A percentile compares a stretch with the other conserved stretches of the same genome.
phyloP scores from a whole-genome alignment of 2,113 vertebrate species.

The Xiphias gladius region DNA sequence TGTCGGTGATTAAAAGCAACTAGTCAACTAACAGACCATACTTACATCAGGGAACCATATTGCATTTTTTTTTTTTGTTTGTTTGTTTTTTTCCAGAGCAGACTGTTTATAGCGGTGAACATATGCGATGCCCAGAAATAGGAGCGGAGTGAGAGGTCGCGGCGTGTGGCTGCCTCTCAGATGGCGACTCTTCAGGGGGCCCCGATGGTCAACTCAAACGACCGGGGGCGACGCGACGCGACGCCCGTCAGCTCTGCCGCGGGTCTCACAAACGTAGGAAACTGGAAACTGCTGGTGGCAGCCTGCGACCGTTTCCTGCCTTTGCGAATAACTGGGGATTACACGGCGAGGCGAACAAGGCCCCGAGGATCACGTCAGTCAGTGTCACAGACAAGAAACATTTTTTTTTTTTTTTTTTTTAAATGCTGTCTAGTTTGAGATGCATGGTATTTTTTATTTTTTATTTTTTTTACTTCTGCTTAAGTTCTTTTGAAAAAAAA shows the following conservation, averaged over 20 bases:
- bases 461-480: background rate
- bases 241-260: background rate
- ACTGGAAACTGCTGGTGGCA: slow-evolving; percentile 27
- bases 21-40: background rate
- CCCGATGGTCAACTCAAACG: slow-evolving; percentile 36
- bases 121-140: slow-evolving; percentile 11
- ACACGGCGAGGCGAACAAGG: background rate
- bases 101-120: background rate
- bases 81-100: too few species aligned
- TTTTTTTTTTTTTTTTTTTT: too few species aligned
- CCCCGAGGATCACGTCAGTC: background rate
- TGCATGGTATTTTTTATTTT: too few species aligned
- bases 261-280: slow-evolving; percentile 8
- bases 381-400: background rate
- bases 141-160: slow-evolving; percentile 26
- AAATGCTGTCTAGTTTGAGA: background rate
- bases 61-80: background rate
- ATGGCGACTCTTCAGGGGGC: slow-evolving; percentile 30
- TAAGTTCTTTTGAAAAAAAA: background rate
- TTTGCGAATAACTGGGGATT: background rate
- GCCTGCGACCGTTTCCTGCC: slow-evolving; percentile 7
- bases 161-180: slow-evolving; percentile 12
- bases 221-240: slow-evolving; percentile 16
- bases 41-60: background rate
- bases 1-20: background rate